phyloP scores from a whole-genome alignment of 2,888 invertebrate genomes.

The Apeira syringaria region DNA sequence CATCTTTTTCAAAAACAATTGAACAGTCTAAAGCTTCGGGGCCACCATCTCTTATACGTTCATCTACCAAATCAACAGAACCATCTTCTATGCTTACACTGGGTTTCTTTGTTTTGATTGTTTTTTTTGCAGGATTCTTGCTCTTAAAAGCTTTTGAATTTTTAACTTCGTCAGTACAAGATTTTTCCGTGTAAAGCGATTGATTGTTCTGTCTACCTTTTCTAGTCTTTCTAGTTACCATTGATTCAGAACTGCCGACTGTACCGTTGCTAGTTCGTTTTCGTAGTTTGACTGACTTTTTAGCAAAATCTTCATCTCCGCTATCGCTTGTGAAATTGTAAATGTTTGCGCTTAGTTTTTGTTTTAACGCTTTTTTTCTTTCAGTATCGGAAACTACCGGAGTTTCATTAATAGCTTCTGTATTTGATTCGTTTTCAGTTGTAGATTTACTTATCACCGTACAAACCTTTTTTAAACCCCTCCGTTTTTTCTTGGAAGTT shows the following conservation, averaged over 20 bases:
- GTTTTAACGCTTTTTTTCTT: conserved; percentile 30
- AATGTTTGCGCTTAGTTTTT: conserved; percentile 31
- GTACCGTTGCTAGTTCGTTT: conserved; percentile 41
- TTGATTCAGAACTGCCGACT: conserved; percentile 37
- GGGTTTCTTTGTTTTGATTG: conserved; percentile 13
- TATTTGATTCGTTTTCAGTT: conserved; percentile 57
- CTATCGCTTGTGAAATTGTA: conserved; percentile 68
- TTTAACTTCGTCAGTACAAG: conserved; percentile 36
- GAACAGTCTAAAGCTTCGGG: conserved; percentile 53
- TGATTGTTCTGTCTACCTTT: conserved; percentile 24
- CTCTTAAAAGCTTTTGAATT: conserved; percentile 28
- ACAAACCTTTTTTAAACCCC: conserved; percentile 27
- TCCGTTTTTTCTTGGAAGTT: conserved; percentile 14
- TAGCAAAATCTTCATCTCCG: conserved; percentile 61
- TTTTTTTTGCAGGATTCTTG: conserved; percentile 26
- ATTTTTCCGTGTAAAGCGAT: conserved; percentile 37
- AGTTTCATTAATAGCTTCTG: conserved; percentile 48
- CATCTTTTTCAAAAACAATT: conserved; percentile 36
- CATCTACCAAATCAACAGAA: conserved; percentile 48
- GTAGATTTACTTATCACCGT: conserved; percentile 44
- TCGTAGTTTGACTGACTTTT: conserved; percentile 40
- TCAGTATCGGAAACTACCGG: conserved; percentile 41
- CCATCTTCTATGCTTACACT: conserved; percentile 17
- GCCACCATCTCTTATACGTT: conserved; percentile 53
- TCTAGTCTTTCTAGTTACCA: conserved; percentile 29